Conservation (phyloP, 2,113 vertebrate genomes). For the Pelusios castaneus region DNA sequence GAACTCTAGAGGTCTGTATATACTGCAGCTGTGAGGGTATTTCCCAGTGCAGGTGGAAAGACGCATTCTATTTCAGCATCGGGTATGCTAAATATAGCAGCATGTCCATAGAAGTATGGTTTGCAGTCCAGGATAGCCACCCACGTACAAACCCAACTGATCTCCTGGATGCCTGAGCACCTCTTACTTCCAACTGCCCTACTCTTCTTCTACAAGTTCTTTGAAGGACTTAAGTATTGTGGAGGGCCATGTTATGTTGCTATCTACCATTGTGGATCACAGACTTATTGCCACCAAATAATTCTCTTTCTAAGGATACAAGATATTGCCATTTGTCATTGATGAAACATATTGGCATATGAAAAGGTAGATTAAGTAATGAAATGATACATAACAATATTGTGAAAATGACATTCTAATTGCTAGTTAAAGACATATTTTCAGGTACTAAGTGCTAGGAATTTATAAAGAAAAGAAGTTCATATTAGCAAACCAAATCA, state of each 20-base stretch:
- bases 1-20: neutral
- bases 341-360: neutral
- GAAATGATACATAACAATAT: neutral
- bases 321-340: neutral
- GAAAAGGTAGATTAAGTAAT: neutral
- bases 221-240: neutral
- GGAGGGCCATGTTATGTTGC: neutral
- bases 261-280: neutral
- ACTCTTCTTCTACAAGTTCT: neutral
- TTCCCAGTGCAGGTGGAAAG: neutral
- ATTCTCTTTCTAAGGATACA: neutral
- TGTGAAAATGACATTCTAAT: slow-evolving; percentile 58
- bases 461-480: slow-evolving; percentile 9
- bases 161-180: neutral
- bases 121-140: neutral
- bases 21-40: neutral
- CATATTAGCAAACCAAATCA: neutral
- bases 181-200: neutral
- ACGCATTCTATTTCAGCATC: neutral
- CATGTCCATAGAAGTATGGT: neutral
- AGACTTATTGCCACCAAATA: neutral
- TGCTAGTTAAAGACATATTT: neutral
- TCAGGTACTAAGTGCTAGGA: slow-evolving; percentile 17
- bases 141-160: neutral
- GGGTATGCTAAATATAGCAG: neutral